Conservation (phyloP, 2,888 invertebrate species). For the Linnaemya vulpina region DNA sequence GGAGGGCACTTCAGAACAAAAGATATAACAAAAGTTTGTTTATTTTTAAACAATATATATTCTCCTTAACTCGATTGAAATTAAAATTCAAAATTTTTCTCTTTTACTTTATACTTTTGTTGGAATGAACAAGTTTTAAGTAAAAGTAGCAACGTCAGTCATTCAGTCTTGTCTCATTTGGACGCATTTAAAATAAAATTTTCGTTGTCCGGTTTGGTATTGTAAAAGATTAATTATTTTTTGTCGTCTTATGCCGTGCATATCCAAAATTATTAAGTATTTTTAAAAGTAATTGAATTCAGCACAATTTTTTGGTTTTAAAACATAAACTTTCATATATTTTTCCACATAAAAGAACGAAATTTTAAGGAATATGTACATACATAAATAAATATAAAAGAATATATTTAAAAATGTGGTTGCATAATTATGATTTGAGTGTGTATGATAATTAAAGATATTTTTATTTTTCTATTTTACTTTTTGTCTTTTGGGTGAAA, state of each 20-base stretch:
- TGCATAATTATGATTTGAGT: slow-evolving; percentile 70
- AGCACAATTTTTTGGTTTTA: neutral
- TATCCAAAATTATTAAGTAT: slow-evolving; percentile 35
- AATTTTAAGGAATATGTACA: neutral
- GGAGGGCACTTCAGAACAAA: slow-evolving; percentile 32
- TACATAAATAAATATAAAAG: neutral
- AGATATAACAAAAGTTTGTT: slow-evolving; percentile 48
- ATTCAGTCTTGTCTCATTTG: slow-evolving; percentile 64
- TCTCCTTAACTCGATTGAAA: slow-evolving; percentile 37
- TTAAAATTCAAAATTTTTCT: slow-evolving; percentile 42
- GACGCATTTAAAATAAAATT: slow-evolving; percentile 64
- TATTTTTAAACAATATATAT: slow-evolving; percentile 57
- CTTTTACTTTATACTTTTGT: slow-evolving; percentile 27
- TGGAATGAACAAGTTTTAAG: slow-evolving; percentile 56
- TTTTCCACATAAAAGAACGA: neutral
- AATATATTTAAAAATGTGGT: slow-evolving; percentile 45
- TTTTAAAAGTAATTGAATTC: slow-evolving; percentile 52
- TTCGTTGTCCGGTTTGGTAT: slow-evolving; percentile 46
- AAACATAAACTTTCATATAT: neutral
- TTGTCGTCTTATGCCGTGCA: slow-evolving; percentile 31
- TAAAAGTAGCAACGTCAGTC: slow-evolving; percentile 66
- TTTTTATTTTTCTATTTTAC: slow-evolving; percentile 18
- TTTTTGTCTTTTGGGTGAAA: slow-evolving; percentile 23
- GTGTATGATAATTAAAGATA: slow-evolving; percentile 11
- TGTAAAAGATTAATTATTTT: slow-evolving; percentile 5